Base-by-base conservation (phyloP, 2,113 vertebrate species). In the Merops nubicus region DNA sequence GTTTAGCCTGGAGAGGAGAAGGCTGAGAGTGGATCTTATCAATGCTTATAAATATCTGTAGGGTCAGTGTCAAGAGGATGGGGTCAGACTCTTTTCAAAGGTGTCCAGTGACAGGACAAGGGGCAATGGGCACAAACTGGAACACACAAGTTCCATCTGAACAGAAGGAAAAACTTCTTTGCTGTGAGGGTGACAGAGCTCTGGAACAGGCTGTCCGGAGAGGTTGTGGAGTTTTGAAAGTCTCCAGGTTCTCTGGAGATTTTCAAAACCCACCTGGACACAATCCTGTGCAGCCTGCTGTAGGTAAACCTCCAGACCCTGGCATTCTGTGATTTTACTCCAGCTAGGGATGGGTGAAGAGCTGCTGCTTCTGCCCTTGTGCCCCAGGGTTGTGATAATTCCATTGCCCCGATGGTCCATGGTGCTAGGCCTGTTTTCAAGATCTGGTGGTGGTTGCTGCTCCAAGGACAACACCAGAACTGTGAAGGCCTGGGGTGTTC, bases 341-440 rank as follows among this genome's bases (percentile, higher is more conserved):
- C 56, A 47, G 12, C 26, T 34, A 53, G 16, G 25, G 38, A 28
- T 42, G 31, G 56, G 12, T 4, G 7, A 83, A 45, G 38, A 48
- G 16, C 19, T 78, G 59, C 54, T 74, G 45, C 8, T 77, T 67
- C 53, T 76, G 60, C 5, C 29, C 9, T 11, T 11, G 50, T 18
- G 5, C 6, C 22, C 22, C 4, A 3, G 19, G 62, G 6, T 34
- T 67, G n/a, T 42, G 38, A 19, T 45, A 20, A 9, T 14, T 64
- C 40, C 11, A 3, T 73, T 42, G 33, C 9, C 19, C 21, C 3
- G 2, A 31, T n/a, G 50, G 47, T 15, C 38, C 1, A 2, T 15
- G 2, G 17, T 17, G 28, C 4, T 45, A 59, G 38, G 65, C 15
- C 19, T 40, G 33, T 15, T 38, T 8, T 69, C 15, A 25, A 43